These are phyloP conservation scores for Acrocephalus arundinaceus DNA, from an alignment of 2,113 vertebrate species.

Conservation along the genomic window DNA sequence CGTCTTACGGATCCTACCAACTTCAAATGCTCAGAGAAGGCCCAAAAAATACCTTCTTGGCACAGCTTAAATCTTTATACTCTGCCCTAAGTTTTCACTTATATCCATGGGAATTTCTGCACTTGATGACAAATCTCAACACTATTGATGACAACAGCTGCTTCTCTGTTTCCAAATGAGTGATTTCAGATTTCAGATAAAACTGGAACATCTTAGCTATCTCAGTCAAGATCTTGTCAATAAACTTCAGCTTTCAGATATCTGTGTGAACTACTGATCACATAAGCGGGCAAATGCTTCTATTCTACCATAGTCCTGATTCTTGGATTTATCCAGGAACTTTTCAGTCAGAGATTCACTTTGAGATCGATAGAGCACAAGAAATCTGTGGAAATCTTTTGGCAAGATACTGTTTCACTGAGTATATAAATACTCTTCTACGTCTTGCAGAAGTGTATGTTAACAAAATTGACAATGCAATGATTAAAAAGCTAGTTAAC, in stretches of 20 bases:
- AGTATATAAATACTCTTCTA: background rate
- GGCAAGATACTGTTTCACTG: background rate
- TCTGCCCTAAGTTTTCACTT: background rate
- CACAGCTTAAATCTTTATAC: background rate
- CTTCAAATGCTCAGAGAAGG: background rate
- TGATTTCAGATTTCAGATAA: background rate
- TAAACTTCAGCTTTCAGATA: background rate
- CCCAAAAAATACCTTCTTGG: background rate
- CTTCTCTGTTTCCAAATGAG: background rate
- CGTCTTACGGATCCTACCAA: background rate
- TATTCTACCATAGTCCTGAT: background rate
- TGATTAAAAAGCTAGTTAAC: background rate
- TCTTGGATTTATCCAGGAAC: background rate
- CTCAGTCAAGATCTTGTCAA: background rate
- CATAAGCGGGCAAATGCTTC: background rate
- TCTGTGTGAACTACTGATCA: background rate
- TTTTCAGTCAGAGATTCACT: background rate
- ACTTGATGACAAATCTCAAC: background rate
- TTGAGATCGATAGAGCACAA: background rate
- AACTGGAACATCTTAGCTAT: background rate
- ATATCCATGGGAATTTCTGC: background rate
- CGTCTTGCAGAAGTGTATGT: background rate
- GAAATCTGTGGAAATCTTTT: background rate
- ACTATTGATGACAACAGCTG: background rate
- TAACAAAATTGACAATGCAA: background rate